Conservation (phyloP, 1,140 invertebrate genomes). For the Trachelipus rathkii region DNA sequence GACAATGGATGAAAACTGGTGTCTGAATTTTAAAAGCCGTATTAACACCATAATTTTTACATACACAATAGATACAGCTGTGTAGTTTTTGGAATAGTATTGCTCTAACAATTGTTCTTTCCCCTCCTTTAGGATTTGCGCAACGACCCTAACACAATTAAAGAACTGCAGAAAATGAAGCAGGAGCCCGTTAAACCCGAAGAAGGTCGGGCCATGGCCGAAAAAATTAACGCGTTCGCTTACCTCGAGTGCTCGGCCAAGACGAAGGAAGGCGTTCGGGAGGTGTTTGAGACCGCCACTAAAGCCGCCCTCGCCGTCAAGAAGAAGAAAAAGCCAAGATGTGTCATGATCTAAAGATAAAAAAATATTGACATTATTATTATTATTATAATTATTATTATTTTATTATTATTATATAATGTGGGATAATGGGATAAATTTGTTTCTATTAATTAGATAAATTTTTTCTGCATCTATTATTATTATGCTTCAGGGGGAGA, state of each 20-base stretch:
- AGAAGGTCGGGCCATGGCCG: conserved; percentile 95
- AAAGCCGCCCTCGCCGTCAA: conserved; percentile 72
- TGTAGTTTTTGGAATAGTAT: no score
- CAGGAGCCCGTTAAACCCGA: conserved; percentile 98
- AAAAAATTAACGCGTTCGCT: conserved; percentile 98
- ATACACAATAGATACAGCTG: no score
- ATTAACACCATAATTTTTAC: no score
- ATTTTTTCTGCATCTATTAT: no score
- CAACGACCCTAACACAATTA: conserved; percentile 93
- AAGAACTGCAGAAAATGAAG: conserved; percentile 96
- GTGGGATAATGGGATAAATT: no score
- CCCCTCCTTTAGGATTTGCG: conserved; percentile 61
- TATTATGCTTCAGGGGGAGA: no score
- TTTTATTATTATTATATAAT: no score
- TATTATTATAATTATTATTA: no score
- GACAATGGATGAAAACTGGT: no score
- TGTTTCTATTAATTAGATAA: no score
- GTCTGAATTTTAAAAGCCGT: no score
- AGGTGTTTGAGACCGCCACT: conserved; percentile 99
- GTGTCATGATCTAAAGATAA: conserved; percentile 47
- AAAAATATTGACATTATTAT: not conserved
- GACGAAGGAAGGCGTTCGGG: conserved; percentile 97
- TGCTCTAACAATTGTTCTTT: no score
- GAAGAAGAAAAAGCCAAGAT: conserved; percentile 47
- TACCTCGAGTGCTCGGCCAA: conserved; percentile 99